Base-by-base conservation (phyloP, 2,797 vertebrate species). In the Allobates femoralis region DNA sequence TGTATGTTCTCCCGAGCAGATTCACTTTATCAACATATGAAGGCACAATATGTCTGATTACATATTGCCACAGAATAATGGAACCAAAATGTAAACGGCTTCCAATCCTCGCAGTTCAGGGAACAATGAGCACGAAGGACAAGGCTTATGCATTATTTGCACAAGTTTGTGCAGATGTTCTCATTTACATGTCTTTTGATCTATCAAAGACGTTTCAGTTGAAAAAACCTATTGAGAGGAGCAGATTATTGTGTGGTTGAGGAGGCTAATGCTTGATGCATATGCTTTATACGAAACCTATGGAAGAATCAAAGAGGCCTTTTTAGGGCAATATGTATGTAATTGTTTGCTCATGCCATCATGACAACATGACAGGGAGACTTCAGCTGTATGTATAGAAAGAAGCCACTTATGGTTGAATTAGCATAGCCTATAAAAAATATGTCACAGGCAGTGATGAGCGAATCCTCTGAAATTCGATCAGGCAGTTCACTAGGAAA, bases 121-220 rank as follows among this genome's bases (percentile, higher is more conserved):
- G 60, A 51, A 79, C 74, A 85, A 78, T 79, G 83, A 66, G 62
- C 56, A 51, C 15, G 14, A 55, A 32, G 50, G 58, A 67, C 60
- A 28, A 26, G 69, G 83, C 74, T 85, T 55, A 67, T 66, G 46
- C 41, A 78, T 74, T 67, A 85, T 78, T 85, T 85, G 32, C 74
- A 69, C 73, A 66, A 62, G 46, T 67, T 64, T 67, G 32, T 69
- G 60, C 46, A 78, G 83, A 85, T 78, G 32, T 78, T 85, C 74
- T 46, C 83, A 85, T 85, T 85, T 85, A 78, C 75, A 78, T 79
- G 83, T 77, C 60, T 84, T 84, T 78, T 84, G 74, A 84, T 77
- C 73, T 73, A 66, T 78, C 83, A 84, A 84, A 77, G 83, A 84
- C 74, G 53, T 77, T 64, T 77, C 23, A 77, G 67, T 34, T 77